Base-by-base conservation (phyloP, 2,797 vertebrate species). In the Cottoperca gobio region DNA sequence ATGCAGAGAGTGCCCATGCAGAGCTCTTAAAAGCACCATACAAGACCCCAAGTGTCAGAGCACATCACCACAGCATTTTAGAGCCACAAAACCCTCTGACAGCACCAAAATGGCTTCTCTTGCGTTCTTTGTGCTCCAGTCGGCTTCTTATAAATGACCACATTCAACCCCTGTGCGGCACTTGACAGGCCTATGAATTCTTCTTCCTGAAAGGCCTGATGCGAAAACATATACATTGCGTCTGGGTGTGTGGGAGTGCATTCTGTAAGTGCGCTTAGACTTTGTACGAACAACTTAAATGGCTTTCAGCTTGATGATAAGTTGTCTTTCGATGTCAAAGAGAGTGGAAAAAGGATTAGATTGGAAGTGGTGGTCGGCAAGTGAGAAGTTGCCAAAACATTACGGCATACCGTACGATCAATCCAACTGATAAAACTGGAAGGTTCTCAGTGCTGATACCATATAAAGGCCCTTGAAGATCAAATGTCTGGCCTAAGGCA, bases 1-100 rank as follows among this genome's bases (percentile, higher is more conserved):
- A 92, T 91, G 87, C 79, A 66, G 88, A 87, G 79, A 91, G 93
- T 93, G 90, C 89, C 92, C 90, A 88, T 77, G 88, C 90, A 83
- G 81, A 88, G 91, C 91, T 91, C 89, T 93, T 94, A 94, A 94
- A 93, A 95, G 94, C 93, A 73, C 86, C 82, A 69, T 82, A 89
- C 86, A 89, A 91, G 88, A 89, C 79, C 91, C 81, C 54, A 21
- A 82, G 84, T 94, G 94, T 95, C 94, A 94, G 90, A 83, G 84
- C 90, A 87, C 89, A 94, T 94, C 91, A 93, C 88, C 68, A 23
- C 82, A 87, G 86, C 89, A 90, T 94, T 93, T 94, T 92, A 94
- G 71, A 88, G 82, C 83, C 88, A 92, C 93, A 92, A 91, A 92
- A 91, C 91, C 86, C 89, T 87, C 84, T 93, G 93, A 94, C 93